Evolutionary conservation across 2,888 invertebrate genomes (phyloP), one percentile per base, ranked within the genome.

Genomic region (Lacanobia wlatinum): DNA sequence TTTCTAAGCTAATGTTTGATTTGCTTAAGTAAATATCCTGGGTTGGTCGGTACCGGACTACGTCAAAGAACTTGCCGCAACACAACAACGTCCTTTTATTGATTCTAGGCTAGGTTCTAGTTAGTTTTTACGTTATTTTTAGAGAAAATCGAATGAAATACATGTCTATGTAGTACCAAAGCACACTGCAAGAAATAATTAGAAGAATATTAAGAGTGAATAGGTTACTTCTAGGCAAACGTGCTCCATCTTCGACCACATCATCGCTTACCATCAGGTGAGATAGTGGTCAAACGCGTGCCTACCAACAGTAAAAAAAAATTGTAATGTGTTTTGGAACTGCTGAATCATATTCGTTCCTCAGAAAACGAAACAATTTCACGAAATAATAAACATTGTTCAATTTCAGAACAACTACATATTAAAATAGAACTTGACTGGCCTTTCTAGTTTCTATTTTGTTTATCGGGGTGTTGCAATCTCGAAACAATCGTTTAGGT

Each of bases 401-500:
- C 43, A 50, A 12, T 58, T 64, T 65, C 28, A 23, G 48, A 28
- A 43, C 7, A 43, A 55, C 40, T 50, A 6, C 34, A 34, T 34
- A 60, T 28, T 55, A 73, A 74, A 56, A 50, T 58, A 65, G 34
- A 63, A 64, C 46, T 28, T 53, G 28, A 58, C n/a, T 52, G 18
- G n/a, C n/a, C 34, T 70, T 70, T 62, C 16, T 61, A 58, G 68
- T 74, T 80, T 40, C 16, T 59, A 58, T 70, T 66, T 66, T 21
- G 16, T 67, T n/a, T 62, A 76, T 52, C 70, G 48, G 43, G 48
- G 43, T 79, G 63, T 82, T 61, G 67, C 48, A 77, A 82, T 67
- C 52, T 82, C 12, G 23, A 55, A 77, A 71, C 71, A 78, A 76
- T 82, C 8, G 82, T 78, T 64, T 60, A 65, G 48, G n/a, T 64